Evolutionary conservation across 2,888 invertebrate genomes (phyloP), one percentile per base, ranked within the genome.

Genomic region (Mamestra brassicae): DNA sequence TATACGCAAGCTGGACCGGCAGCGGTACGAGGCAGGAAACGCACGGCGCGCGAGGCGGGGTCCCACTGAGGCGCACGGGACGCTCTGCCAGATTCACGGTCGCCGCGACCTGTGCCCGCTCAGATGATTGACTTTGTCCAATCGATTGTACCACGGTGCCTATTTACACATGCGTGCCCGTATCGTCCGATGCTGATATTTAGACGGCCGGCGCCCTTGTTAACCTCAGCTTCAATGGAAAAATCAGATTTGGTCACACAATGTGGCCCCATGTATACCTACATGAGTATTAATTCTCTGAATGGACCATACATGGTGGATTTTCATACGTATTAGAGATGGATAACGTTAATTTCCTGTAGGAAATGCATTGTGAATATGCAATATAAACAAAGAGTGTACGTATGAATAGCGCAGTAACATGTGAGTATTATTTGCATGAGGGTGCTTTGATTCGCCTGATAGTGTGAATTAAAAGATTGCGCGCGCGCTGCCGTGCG

Each of bases 71-170:
- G 87, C 81, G 88, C 86, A 89, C 92, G 91, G 93, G 93, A 92
- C 89, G 90, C 89, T 87, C 80, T 73, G 83, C 78, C 90, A 91
- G 91, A 94, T 95, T 96, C 96, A 96, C 96, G 96, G 96, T 95
- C 96, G 95, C 91, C 81, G 90, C 94, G 94, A 95, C 94, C 94
- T 93, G 93, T 89, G 91, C 89, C 90, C 91, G 90, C 91, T 90
- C 93, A 92, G 90, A 94, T 94, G 95, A 96, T 95, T 95, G 93
- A 95, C 94, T 95, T 90, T 93, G 93, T 93, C 95, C 95, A 95
- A 95, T 95, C 95, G 96, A 95, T 94, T 93, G 92, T 92, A 87
- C 81, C 89, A 89, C 91, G 90, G 92, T 91, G 90, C 92, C 93
- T 92, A 94, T 93, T 93, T 91, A 92, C 91, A 92, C 91, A 90